Conservation (phyloP, 2,888 invertebrate species). For the Xanthostigma xanthostigma region DNA sequence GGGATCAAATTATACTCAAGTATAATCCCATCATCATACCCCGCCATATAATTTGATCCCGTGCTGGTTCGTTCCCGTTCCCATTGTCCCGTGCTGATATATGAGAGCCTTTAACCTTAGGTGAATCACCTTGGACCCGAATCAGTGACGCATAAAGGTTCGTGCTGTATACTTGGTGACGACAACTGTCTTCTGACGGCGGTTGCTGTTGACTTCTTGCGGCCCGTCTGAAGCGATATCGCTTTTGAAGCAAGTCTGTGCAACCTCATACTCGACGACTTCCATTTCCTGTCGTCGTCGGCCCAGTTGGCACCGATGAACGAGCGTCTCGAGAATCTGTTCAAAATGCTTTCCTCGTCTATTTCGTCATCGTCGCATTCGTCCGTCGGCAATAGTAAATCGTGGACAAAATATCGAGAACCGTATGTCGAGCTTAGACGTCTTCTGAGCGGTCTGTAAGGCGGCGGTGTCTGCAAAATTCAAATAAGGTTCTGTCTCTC, state of each 20-base stretch:
- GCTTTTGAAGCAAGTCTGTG: conserved; percentile 21
- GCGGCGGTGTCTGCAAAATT: conserved; percentile 20
- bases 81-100: too few species aligned
- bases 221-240: conserved; percentile 23
- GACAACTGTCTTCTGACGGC: conserved; percentile 33
- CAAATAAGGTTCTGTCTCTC: background rate
- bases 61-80: too few species aligned
- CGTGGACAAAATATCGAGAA: conserved; percentile 43
- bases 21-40: too few species aligned
- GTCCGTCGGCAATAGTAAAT: conserved; percentile 41
- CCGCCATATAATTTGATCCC: too few species aligned
- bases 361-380: conserved; percentile 38
- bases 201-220: conserved; percentile 18
- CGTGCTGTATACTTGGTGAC: conserved; percentile 28
- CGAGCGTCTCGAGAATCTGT: conserved; percentile 13
- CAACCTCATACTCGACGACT: background rate
- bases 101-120: too few species aligned
- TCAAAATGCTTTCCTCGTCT: conserved; percentile 12
- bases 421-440: conserved; percentile 34
- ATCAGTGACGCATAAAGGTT: too few species aligned
- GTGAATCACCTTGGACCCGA: too few species aligned
- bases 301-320: too few species aligned
- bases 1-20: too few species aligned
- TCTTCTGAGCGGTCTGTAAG: conserved; percentile 30
- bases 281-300: too few species aligned